Evolutionary conservation across 2,888 invertebrate genomes (phyloP).

Genomic region (Leucozona laternaria): DNA sequence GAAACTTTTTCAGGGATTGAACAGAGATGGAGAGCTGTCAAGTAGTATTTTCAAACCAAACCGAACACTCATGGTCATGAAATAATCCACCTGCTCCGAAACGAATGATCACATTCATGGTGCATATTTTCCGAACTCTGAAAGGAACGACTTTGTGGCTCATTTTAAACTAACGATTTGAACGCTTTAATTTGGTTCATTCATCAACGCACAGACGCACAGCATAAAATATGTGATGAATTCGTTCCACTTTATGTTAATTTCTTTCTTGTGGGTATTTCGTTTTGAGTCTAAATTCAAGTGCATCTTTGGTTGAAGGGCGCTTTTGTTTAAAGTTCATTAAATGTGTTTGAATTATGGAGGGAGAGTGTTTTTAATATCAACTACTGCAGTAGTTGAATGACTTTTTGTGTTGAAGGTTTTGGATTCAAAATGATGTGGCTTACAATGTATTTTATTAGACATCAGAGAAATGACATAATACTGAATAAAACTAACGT

Average conservation of each 20-base stretch:
- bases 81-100: conserved; percentile 68
- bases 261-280: conserved; percentile 43
- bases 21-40: neutral
- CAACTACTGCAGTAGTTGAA: too few species aligned
- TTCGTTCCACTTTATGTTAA: conserved; percentile 74
- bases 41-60: neutral
- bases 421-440: too few species aligned
- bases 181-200: conserved; percentile 80
- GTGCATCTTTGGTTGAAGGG: neutral
- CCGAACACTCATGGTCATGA: neutral
- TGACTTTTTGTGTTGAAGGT: too few species aligned
- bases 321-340: neutral
- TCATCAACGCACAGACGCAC: conserved; percentile 60
- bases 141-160: conserved; percentile 24
- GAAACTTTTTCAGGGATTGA: neutral
- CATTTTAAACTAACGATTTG: conserved; percentile 80
- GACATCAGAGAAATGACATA: too few species aligned
- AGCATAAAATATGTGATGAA: conserved; percentile 67
- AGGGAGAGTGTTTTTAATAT: neutral
- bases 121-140: conserved; percentile 1
- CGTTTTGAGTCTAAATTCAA: conserved; percentile 1
- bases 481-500: too few species aligned
- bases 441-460: too few species aligned
- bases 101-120: conserved; percentile 52
- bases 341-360: neutral